Base-by-base conservation (phyloP, 2,888 invertebrate species). In the Halictus ligatus region DNA sequence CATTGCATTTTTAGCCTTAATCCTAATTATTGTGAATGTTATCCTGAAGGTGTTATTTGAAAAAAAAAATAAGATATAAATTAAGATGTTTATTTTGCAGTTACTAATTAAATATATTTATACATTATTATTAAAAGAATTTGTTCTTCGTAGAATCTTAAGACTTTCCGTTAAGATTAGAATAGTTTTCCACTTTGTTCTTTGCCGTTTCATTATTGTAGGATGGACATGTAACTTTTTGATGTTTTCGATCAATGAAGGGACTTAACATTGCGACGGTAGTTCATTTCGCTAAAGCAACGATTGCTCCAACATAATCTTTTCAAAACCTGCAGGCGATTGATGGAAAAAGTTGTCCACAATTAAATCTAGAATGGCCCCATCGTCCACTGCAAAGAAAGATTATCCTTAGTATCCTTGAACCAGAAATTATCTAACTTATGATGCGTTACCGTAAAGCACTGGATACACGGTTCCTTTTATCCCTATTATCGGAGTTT, bases 271-370 rank as follows among this genome's bases (percentile, higher is more conserved):
- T 29, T 67, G 69, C 35, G 43, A 18, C 76, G 60, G 73, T 72
- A 48, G 67, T 69, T 40, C 58, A 54, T 74, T 93, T 85, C 92
- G 96, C 97, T 98, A 99, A 91, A 99, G 97, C 79, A 99, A 96
- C 3, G 99, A 99, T 95, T 99, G 99, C 95, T 99, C 99, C 86
- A 99, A 96, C 98, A 99, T 98, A 89, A 99, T 99, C 95, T 98
- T 98, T 92, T 99, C 99, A 94, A 98, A 99, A 64, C 99, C 99
- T 77, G 97, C 96, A 0, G 98, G 98, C 60, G 98, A 97, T 0
- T 97, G 96, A 94, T 98, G 97, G 89, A 97, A 96, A 95, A 99
- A 99, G 94, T 98, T 98, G 91, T 98, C 98, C 95, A 99, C 97
- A 93, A 98, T 97, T 89, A 99, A 97, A 95, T 99, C 99, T 95